phyloP scores from a whole-genome alignment of 2,797 vertebrate genomes.

The Sparidentex hasta region DNA sequence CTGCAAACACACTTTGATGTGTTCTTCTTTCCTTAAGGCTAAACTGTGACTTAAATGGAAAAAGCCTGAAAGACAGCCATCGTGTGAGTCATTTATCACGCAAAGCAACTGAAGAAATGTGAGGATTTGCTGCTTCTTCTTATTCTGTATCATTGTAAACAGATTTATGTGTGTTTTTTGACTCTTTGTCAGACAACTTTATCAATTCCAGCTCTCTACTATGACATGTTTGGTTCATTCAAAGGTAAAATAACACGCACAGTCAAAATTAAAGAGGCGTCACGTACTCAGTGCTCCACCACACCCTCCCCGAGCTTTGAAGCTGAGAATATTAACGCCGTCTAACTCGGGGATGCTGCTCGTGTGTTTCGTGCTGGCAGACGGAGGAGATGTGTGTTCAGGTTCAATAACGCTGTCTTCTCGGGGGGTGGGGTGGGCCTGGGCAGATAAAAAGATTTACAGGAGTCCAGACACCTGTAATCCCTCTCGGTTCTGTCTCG shows the following conservation, averaged over 20 bases:
- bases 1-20: too few species aligned
- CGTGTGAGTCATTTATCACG: not conserved
- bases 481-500: slow-evolving; percentile 55
- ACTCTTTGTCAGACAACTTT: too few species aligned
- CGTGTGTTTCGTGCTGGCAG: slow-evolving; percentile 15
- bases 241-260: not conserved
- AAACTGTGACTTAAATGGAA: too few species aligned
- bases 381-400: slow-evolving; percentile 46
- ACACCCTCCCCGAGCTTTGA: not conserved
- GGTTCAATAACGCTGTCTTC: slow-evolving; percentile 46
- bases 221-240: not conserved
- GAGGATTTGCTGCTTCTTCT: too few species aligned
- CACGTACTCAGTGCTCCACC: not conserved
- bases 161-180: not conserved
- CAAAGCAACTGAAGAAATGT: not conserved
- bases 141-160: not conserved
- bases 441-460: slow-evolving; percentile 68
- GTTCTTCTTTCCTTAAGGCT: too few species aligned
- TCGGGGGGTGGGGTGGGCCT: slow-evolving; percentile 18
- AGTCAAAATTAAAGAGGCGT: not conserved
- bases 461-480: slow-evolving; percentile 65
- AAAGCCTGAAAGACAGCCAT: not conserved
- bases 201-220: not conserved
- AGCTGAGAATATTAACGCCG: not conserved
- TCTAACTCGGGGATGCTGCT: slow-evolving; percentile 36